Percentiles rank a stretch among this genome's conserved stretches.
phyloP scores from a whole-genome alignment of 2,797 vertebrate species.

The Nasua narica region DNA sequence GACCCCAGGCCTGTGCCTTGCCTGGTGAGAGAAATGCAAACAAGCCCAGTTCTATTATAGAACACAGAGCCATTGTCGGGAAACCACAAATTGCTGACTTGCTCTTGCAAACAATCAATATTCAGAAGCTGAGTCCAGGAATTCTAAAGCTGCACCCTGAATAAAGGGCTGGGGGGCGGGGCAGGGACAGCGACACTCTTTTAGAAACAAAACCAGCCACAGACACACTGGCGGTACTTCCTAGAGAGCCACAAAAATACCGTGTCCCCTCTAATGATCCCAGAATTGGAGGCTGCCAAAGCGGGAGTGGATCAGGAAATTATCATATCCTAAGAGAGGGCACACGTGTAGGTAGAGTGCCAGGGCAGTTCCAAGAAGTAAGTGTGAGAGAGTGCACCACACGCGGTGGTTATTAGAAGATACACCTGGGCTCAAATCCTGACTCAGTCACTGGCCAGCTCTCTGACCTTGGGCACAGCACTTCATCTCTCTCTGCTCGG shows the following conservation, averaged over 20 bases:
- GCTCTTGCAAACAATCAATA: conserved; percentile 52
- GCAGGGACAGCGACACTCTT: neutral
- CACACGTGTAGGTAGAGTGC: neutral
- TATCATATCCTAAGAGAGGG: neutral
- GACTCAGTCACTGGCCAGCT: neutral
- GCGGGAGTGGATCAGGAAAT: neutral
- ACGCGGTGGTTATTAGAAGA: neutral
- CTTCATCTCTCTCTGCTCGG: neutral
- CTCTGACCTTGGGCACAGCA: neutral
- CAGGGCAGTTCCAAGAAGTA: neutral
- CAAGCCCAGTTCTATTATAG: conserved; percentile 57
- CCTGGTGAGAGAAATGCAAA: conserved; percentile 40
- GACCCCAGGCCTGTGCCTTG: conserved; percentile 1
- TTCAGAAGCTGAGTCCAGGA: conserved; percentile 55
- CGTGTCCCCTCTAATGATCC: neutral
- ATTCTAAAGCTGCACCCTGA: conserved; percentile 55
- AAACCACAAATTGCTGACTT: conserved; percentile 73
- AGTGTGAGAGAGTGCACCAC: neutral
- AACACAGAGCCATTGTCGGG: conserved; percentile 63
- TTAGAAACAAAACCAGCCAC: conserved; percentile 17
- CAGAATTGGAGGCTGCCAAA: neutral
- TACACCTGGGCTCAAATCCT: neutral
- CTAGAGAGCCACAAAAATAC: neutral
- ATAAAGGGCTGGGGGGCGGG: neutral
- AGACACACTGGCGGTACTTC: neutral